Evolutionary conservation across 1,140 invertebrate species (phyloP), one percentile per base, ranked within the genome.

Genomic region (Heliconius melpomene): DNA sequence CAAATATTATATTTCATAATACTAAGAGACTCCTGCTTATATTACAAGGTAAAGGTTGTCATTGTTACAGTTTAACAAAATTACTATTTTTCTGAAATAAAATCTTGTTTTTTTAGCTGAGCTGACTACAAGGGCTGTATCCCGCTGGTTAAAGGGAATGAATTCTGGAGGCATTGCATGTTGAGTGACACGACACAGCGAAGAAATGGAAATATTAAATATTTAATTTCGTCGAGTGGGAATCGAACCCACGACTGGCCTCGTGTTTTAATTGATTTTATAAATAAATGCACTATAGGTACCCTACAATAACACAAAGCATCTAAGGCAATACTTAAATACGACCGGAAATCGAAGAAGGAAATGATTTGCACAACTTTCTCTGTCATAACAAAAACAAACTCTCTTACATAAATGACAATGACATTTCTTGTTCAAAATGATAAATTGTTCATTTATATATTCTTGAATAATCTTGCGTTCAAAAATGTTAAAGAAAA

Each of bases 1-100:
- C n/a, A 52, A 71, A 54, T 72, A 72, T 72, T 72, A 72, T 57
- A n/a, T 72, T 23, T 72, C 60, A 72, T 72, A 72, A 38, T 72
- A 72, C 60, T 66, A 7, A 6, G 23, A 29, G 8, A 60, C n/a
- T 26, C 23, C 7, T 57, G 20, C n/a, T 57, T 23, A 23, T n/a
- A n/a, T 57, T 57, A 23, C 54, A 57, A 23, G 8, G 54, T 57
- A 54, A 54, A 54, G 52, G 20, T 54, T n/a, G 13, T 54, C 52
- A 54, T 54, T 54, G 20, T 54, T n/a, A n/a, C n/a, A 23, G 54
- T 23, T 52, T 8, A 52, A 52, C 50, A 52, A 8, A 52, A 20
- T 52, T 7, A 52, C 18, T 52, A 20, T 7, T 20, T n/a, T 52
- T 52, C 7, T 60, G 9, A 3, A 8, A n/a, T 20, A 3, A 9